phyloP scores from a whole-genome alignment of 2,113 vertebrate species.

The Pseudorectes ferrugineus region DNA sequence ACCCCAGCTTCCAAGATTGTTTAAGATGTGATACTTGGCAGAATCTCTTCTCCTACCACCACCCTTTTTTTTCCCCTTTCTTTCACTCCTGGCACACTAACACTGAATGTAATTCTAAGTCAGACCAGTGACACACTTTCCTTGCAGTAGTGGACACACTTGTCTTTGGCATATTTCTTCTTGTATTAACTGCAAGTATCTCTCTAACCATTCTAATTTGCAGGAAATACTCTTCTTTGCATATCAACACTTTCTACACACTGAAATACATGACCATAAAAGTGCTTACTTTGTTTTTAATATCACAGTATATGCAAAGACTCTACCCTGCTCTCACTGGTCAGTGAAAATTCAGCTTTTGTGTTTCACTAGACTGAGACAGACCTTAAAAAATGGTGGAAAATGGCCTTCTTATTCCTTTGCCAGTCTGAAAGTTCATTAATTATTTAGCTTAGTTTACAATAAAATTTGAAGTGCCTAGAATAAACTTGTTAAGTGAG shows the following conservation, averaged over 20 bases:
- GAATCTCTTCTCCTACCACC: neutral
- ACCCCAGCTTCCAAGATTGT: neutral
- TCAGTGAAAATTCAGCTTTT: neutral
- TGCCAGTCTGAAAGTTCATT: neutral
- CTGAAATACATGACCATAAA: neutral
- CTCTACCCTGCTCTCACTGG: neutral
- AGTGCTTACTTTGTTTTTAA: neutral
- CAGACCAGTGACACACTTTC: constrained; percentile 26
- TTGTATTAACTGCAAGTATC: constrained; percentile 30
- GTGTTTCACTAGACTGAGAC: neutral
- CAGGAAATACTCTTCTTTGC: neutral
- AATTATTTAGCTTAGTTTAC: neutral
- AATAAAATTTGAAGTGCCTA: neutral
- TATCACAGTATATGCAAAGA: neutral
- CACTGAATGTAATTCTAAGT: constrained; percentile 37
- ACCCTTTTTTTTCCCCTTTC: rapidly evolving
- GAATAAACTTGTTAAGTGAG: neutral
- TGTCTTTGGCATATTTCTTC: constrained; percentile 14
- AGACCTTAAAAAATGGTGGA: neutral
- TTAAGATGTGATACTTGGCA: neutral
- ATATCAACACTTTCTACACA: neutral
- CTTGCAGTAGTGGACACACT: neutral
- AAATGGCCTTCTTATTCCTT: neutral
- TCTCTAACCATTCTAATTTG: constrained; percentile 24
- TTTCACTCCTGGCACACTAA: constrained; percentile 41